Evolutionary conservation across 2,888 invertebrate species (phyloP), one percentile per base, ranked within the genome.

Genomic region (Epinotia bilunana): DNA sequence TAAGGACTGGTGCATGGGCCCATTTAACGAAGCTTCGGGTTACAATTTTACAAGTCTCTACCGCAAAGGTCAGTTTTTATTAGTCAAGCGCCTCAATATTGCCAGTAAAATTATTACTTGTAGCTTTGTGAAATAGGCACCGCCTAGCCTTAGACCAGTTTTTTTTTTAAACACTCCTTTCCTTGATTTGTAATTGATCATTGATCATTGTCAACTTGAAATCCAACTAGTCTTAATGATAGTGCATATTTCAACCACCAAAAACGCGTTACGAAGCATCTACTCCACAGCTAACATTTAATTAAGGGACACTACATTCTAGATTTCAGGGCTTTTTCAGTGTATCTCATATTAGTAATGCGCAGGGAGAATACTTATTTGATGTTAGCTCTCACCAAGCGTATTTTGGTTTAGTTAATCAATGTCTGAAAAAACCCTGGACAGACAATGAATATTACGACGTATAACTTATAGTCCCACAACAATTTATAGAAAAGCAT

Each of bases 231-330:
- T 1, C n/a, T 3, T 11, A 53, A 18, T 33, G 18, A 18, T 33
- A 63, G 57, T 70, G 53, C 70, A 67, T 61, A 71, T 61, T 71
- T 20, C 12, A 78, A 73, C 62, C 63, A 68, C 60, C 49, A 65
- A 18, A 28, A 58, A 73, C 72, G 78, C 69, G 33, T 75, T 76
- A 75, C 49, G 53, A 78, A 79, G 79, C 79, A 70, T 70, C 84
- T 84, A 83, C 81, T 74, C 70, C 80, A 83, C 85, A 72, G 72
- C 76, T 79, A 81, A 83, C 80, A 82, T 77, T 79, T 6, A 23
- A n/a, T 53, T 3, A 49, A 60, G 28, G 49, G 23, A 61, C 20
- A 67, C 49, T 58, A 68, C 68, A 9, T 39, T 43, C 3, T 20
- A 60, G 58, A 60, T n/a, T 57, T 57, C 67, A 55, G 55, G 55